Evolutionary conservation across 2,113 vertebrate species (phyloP).

Genomic region (Butorides virescens): DNA sequence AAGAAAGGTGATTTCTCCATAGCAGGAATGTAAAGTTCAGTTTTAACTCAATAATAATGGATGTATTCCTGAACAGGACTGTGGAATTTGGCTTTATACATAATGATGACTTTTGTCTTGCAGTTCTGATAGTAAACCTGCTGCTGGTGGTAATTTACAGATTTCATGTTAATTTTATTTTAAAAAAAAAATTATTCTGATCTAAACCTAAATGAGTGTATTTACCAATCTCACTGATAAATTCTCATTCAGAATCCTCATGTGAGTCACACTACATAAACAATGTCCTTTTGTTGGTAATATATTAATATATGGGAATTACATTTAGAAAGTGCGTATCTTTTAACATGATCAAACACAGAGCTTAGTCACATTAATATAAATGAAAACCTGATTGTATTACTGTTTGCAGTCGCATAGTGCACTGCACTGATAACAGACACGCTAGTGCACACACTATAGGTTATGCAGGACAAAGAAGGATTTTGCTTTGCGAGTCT

Average conservation of each 20-base stretch:
- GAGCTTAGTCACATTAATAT: conserved; percentile 73
- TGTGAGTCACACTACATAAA: conserved; percentile 58
- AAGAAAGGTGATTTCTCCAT: neutral
- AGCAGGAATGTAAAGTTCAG: neutral
- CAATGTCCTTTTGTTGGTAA: conserved; percentile 66
- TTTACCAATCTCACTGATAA: conserved; percentile 59
- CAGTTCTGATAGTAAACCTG: conserved; percentile 23
- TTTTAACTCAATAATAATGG: neutral
- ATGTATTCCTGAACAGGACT: neutral
- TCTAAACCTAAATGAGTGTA: conserved; percentile 57
- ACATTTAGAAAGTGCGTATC: conserved; percentile 58
- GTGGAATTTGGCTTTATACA: neutral
- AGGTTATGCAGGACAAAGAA: conserved; percentile 65
- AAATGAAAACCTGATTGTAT: conserved; percentile 68
- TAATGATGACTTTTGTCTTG: conserved; percentile 56
- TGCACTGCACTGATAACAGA: conserved; percentile 43
- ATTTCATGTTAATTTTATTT: neutral
- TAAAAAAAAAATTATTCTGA: neutral
- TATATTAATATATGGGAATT: conserved; percentile 72
- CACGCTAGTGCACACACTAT: conserved; percentile 18
- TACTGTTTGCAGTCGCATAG: conserved; percentile 31
- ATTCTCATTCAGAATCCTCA: conserved; percentile 53
- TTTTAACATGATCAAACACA: conserved; percentile 70
- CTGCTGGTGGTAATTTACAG: neutral
- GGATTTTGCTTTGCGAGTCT: conserved; percentile 28